Evolutionary conservation across 2,888 invertebrate genomes (phyloP), one percentile per base, ranked within the genome.

Genomic region (Thera britannica): DNA sequence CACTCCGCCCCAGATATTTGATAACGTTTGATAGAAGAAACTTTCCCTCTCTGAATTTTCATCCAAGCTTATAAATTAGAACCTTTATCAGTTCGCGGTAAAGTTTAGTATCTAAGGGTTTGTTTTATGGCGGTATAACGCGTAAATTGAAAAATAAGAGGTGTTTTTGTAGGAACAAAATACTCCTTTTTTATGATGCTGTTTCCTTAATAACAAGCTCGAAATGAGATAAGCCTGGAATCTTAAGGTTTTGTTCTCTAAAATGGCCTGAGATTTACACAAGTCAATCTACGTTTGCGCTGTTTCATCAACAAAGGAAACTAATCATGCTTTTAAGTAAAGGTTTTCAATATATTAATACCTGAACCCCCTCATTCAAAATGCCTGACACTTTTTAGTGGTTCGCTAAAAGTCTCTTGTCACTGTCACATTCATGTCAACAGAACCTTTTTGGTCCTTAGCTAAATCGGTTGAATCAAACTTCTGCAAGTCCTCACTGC

Each of bases 41-140:
- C 83, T 85, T 80, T 73, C 71, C 60, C 68, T 72, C 78, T 74
- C 78, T 75, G 82, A 78, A 79, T 82, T 81, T 82, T 75, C 72
- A 72, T 81, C 81, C 77, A 71, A 71, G 72, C 73, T 78, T 85
- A 89, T 89, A 89, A 89, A 88, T 88, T 87, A 84, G 85, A 86
- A 83, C 78, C 81, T 83, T 85, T 89, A 89, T 89, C 89, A 84
- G 84, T 84, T 81, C 79, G 82, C 71, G 79, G 79, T 68, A 79
- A 88, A 87, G 73, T 87, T 87, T 83, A 82, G 79, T 85, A 86
- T 85, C 84, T 83, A 72, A 81, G 65, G 79, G 82, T 81, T 86
- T 84, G 82, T 83, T 87, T 87, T 85, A 84, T 81, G 81, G 75
- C 74, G 77, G 75, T 75, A 74, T 74, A 80, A 79, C 81, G 79